phyloP scores from a whole-genome alignment of 2,797 vertebrate species.

The Todus mexicanus region DNA sequence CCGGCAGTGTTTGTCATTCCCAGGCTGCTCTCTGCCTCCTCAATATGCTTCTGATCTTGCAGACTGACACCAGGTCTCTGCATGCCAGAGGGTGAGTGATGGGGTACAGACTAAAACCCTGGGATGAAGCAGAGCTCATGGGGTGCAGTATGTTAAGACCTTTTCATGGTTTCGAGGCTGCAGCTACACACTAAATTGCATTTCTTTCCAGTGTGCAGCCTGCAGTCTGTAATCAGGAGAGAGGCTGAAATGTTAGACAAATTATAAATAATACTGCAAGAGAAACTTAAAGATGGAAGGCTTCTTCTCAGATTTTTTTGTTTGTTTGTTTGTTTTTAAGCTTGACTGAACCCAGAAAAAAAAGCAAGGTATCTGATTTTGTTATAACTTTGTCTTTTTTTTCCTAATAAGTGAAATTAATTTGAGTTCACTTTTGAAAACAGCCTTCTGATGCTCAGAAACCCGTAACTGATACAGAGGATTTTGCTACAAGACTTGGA shows the following conservation, averaged over 20 bases:
- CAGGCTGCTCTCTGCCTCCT: neutral
- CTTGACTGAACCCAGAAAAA: neutral
- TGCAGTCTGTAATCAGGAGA: neutral
- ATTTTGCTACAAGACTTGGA: neutral
- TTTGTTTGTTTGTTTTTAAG: no score
- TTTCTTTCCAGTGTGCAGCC: neutral
- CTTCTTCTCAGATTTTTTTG: neutral
- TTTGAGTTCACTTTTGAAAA: neutral
- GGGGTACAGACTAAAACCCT: slow-evolving; percentile 16
- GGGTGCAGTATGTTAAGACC: neutral
- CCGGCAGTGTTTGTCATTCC: slow-evolving; percentile 3
- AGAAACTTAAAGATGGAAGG: neutral
- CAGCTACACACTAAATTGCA: neutral
- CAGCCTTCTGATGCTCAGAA: neutral
- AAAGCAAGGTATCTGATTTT: neutral
- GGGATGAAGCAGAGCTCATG: neutral
- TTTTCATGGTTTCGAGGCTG: neutral
- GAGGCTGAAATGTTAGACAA: neutral
- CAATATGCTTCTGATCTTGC: slow-evolving; percentile 27
- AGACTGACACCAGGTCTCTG: slow-evolving; percentile 10
- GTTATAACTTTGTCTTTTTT: neutral
- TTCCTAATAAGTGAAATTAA: neutral
- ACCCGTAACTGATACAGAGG: neutral
- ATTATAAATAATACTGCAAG: neutral
- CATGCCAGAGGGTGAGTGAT: neutral